These are phyloP conservation scores for Phataginus tetradactyla DNA, from an alignment of 2,797 vertebrate species.

Conservation along the genomic window DNA sequence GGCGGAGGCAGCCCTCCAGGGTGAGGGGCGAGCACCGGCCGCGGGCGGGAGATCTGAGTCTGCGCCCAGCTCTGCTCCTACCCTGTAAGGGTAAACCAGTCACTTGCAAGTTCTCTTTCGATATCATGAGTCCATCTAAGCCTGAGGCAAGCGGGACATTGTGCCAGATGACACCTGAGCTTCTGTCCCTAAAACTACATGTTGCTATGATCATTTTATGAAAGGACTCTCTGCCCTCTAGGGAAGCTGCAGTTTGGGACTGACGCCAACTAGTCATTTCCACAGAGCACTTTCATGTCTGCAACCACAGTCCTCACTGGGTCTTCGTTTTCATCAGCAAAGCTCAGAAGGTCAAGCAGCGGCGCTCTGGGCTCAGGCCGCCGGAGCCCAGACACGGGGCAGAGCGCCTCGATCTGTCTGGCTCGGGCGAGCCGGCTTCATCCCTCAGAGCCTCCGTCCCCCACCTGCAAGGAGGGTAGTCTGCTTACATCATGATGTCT, in stretches of 20 bases:
- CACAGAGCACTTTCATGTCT: background rate
- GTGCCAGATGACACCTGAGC: background rate
- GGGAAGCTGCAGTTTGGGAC: background rate
- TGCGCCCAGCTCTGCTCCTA: background rate
- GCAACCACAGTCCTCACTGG: background rate
- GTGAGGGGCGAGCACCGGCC: background rate
- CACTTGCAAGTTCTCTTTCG: background rate
- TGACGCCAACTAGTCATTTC: background rate
- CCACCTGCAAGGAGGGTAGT: background rate
- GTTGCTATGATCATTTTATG: background rate
- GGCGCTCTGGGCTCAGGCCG: background rate
- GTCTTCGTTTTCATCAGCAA: background rate
- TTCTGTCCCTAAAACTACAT: background rate
- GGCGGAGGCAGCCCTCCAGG: too few species aligned
- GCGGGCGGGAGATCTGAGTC: background rate
- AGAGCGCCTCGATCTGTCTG: fast-evolving
- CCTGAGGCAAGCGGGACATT: background rate
- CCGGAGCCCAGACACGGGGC: background rate
- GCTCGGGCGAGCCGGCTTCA: background rate
- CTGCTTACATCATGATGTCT: background rate
- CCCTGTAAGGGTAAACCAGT: background rate
- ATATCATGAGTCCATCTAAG: background rate
- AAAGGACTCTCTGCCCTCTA: background rate
- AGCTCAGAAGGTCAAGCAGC: background rate
- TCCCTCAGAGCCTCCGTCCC: background rate